Evolutionary conservation across 2,113 vertebrate species (phyloP).

Genomic region (Leptobrachium leishanense): DNA sequence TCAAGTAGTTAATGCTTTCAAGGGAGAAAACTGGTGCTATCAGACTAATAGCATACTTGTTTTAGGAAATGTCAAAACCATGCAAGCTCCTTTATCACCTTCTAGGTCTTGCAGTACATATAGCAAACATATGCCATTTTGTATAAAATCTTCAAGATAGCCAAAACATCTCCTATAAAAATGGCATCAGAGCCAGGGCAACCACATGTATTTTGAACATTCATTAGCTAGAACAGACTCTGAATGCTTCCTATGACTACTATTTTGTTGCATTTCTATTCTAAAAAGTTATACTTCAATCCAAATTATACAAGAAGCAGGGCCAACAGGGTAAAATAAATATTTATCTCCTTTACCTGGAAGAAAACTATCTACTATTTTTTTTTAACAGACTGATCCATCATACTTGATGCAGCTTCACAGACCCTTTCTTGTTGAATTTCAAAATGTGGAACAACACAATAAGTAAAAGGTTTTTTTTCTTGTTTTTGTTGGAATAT

Average conservation of each 20-base stretch:
- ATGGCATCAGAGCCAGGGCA: slow-evolving; percentile 22
- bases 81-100: slow-evolving; percentile 2
- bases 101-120: slow-evolving; percentile 2
- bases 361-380: not conserved
- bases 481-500: not conserved
- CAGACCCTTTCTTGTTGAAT: no score
- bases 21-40: no score
- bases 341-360: not conserved
- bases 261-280: slow-evolving; percentile 11
- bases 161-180: slow-evolving; percentile 7
- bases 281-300: slow-evolving; percentile 15
- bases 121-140: slow-evolving; percentile 18
- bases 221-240: slow-evolving; percentile 1
- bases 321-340: slow-evolving; percentile 8
- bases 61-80: not conserved
- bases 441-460: not conserved
- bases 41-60: no score
- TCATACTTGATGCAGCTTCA: no score
- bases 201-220: not conserved
- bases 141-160: not conserved
- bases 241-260: slow-evolving; percentile 11
- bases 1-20: no score
- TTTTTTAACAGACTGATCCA: no score
- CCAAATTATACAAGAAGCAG: not conserved
- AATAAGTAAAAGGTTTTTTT: not conserved